These are phyloP conservation scores for Carlito syrichta DNA, from an alignment of 2,113 vertebrate genomes.

Conservation along the genomic window DNA sequence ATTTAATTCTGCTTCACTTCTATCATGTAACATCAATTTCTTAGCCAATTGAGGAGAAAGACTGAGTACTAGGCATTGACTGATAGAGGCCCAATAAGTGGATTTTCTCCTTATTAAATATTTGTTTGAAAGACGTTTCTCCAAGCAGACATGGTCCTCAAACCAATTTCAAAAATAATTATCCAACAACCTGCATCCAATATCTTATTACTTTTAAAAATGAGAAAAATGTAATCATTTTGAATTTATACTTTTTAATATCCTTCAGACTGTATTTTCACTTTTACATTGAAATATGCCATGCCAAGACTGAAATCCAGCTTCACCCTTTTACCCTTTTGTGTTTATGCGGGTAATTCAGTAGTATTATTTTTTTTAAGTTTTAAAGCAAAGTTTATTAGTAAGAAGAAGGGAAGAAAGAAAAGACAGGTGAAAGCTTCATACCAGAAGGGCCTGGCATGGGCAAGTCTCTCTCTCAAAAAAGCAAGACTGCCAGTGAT, in stretches of 20 bases:
- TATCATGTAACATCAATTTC: slow-evolving; percentile 1
- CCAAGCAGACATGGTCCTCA: neutral
- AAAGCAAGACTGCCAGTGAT: too few species aligned
- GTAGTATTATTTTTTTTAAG: too few species aligned
- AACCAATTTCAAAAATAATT: neutral
- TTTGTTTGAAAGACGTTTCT: neutral
- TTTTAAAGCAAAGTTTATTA: too few species aligned
- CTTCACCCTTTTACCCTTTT: neutral
- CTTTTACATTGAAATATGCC: neutral
- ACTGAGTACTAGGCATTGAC: neutral
- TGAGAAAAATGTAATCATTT: neutral
- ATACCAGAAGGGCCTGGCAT: too few species aligned
- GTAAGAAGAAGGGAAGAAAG: too few species aligned
- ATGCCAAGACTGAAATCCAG: neutral
- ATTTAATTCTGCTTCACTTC: neutral
- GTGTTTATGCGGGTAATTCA: neutral
- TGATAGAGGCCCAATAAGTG: neutral
- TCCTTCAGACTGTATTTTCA: neutral
- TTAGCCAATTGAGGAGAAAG: neutral
- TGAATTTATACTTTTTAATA: neutral
- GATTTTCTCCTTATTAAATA: slow-evolving; percentile 8
- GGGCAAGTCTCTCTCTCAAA: too few species aligned
- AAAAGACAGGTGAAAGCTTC: too few species aligned
- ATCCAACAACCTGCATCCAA: neutral
- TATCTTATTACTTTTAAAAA: neutral